Evolutionary conservation across 2,888 invertebrate species (phyloP).

Genomic region (Euplagia quadripunctaria): DNA sequence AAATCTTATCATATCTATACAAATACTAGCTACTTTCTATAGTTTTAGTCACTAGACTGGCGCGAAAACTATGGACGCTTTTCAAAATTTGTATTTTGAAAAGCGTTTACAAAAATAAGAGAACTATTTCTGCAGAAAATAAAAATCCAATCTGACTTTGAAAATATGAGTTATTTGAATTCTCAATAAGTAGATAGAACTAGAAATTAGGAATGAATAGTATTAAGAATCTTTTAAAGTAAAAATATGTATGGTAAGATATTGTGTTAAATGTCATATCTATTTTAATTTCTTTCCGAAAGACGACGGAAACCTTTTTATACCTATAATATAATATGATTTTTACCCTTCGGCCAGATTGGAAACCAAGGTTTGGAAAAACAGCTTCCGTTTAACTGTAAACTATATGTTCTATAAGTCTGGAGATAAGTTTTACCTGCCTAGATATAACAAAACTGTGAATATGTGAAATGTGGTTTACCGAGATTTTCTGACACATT

Average conservation of each 20-base stretch:
- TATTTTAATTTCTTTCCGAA: neutral
- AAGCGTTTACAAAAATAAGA: neutral
- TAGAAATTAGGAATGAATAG: neutral
- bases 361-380: no score
- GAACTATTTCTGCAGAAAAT: no score
- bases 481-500: no score
- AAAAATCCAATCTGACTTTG: no score
- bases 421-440: no score
- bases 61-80: no score
- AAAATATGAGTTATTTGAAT: neutral
- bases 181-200: neutral
- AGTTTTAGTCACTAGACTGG: neutral
- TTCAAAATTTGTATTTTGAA: no score
- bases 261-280: neutral
- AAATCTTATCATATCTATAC: slow-evolving; percentile 44
- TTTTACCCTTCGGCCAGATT: no score
- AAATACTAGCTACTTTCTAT: slow-evolving; percentile 6
- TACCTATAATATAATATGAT: neutral
- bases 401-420: no score
- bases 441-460: no score
- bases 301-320: neutral
- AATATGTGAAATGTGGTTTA: no score
- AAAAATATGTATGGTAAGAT: neutral
- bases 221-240: neutral
- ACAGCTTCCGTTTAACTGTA: no score